Conservation (phyloP, 2,113 vertebrate species). For the Rhombomys opimus region DNA sequence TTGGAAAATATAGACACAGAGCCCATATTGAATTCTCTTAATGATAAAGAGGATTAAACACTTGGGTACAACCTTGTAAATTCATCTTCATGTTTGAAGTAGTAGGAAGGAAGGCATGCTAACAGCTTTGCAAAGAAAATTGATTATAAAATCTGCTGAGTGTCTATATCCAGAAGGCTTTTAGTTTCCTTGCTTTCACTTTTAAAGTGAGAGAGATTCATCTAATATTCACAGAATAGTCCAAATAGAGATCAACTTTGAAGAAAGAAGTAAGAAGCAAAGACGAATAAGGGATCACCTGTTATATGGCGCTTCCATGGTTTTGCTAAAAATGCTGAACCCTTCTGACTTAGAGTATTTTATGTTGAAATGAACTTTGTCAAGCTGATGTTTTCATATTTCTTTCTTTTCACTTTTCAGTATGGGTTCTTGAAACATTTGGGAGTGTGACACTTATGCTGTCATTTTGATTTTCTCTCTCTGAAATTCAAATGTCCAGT, state of each 20-base stretch:
- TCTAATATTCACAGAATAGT: not conserved
- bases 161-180: not conserved
- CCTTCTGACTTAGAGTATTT: not conserved
- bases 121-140: not conserved
- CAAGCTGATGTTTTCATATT: not conserved
- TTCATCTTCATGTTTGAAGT: not conserved
- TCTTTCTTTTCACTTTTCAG: not conserved
- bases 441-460: not conserved
- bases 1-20: not conserved
- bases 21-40: not conserved
- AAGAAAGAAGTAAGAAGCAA: not conserved
- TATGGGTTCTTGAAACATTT: not conserved
- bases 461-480: not conserved
- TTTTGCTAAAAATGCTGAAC: not conserved
- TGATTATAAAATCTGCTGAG: not conserved
- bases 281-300: not conserved
- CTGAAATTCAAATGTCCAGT: not conserved
- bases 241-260: slow-evolving; percentile 9
- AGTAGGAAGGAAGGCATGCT: not conserved
- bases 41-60: slow-evolving; percentile 9
- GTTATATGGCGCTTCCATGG: not conserved
- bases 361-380: not conserved
- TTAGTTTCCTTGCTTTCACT: not conserved
- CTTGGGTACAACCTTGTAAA: not conserved
- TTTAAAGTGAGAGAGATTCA: not conserved